Evolutionary conservation across 2,797 vertebrate species (phyloP).

Genomic region (Rhabdophis nuchalis): DNA sequence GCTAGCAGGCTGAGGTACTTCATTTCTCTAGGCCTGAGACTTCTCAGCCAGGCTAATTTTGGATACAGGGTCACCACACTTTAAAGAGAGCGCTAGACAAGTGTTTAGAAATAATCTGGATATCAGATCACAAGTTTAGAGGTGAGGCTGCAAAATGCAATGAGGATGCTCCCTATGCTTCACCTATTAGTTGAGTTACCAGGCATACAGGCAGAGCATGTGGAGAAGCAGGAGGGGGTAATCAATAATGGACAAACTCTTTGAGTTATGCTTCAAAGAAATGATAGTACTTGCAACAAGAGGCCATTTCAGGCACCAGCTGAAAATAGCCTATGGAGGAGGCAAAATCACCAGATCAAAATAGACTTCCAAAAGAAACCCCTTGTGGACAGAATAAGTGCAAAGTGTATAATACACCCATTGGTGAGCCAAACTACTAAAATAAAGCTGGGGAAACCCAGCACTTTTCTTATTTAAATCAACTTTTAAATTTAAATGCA

Average conservation of each 20-base stretch:
- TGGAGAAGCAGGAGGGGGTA: neutral
- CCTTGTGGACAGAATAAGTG: neutral
- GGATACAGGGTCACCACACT: neutral
- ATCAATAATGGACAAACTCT: neutral
- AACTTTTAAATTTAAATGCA: neutral
- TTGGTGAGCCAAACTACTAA: neutral
- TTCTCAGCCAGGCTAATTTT: neutral
- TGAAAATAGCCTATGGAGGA: neutral
- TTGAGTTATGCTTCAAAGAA: neutral
- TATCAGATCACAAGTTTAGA: neutral
- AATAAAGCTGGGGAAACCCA: neutral
- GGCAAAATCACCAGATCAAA: neutral
- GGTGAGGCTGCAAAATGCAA: neutral
- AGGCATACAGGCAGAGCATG: neutral
- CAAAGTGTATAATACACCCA: neutral
- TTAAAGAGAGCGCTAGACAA: neutral
- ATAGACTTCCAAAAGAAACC: neutral
- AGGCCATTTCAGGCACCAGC: neutral
- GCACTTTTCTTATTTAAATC: neutral
- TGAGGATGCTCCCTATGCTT: neutral
- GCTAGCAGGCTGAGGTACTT: neutral
- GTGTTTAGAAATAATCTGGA: neutral
- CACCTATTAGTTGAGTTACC: neutral
- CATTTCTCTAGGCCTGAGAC: neutral
- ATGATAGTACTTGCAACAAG: neutral